A percentile compares a stretch with the other conserved stretches of the same genome.
Conservation (phyloP, 2,797 vertebrate species). For the Rhinella marina region DNA sequence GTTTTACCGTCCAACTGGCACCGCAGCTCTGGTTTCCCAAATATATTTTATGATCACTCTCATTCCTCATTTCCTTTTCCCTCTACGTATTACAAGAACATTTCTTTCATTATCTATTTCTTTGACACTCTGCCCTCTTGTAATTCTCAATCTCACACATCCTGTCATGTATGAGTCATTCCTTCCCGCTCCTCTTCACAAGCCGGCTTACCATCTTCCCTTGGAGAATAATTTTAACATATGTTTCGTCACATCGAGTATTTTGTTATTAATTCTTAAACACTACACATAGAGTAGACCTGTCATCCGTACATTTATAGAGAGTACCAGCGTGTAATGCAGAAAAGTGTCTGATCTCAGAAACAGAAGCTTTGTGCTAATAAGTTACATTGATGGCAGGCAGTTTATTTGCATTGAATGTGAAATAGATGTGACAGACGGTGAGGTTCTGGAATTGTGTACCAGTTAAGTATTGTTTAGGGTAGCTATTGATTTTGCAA, state of each 20-base stretch:
- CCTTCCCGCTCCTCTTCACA: constrained; percentile 6
- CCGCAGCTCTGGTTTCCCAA: constrained; percentile 48
- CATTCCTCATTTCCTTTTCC: not conserved
- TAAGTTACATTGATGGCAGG: constrained; percentile 6
- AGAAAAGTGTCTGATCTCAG: not conserved
- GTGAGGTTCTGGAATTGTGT: constrained; percentile 1
- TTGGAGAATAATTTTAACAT: constrained; percentile 5
- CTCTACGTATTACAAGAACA: not conserved
- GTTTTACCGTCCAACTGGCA: constrained; percentile 52
- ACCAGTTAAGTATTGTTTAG: constrained; percentile 17
- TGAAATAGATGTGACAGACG: not conserved
- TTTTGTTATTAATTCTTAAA: constrained; percentile 11
- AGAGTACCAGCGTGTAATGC: not conserved
- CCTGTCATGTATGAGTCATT: constrained; percentile 21
- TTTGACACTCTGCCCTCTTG: constrained; percentile 15
- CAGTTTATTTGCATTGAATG: constrained; percentile 21
- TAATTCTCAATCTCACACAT: constrained; percentile 14
- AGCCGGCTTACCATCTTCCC: not conserved
- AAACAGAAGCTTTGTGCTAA: not conserved
- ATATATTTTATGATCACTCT: constrained; percentile 32
- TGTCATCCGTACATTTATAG: not conserved
- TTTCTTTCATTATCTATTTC: constrained; percentile 15
- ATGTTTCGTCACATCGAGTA: not conserved
- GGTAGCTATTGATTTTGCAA: constrained; percentile 33
- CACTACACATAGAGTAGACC: not conserved